Percentiles rank a stretch among this genome's conserved stretches.
phyloP scores from a whole-genome alignment of 2,113 vertebrate genomes.

The Oenanthe oenanthe region DNA sequence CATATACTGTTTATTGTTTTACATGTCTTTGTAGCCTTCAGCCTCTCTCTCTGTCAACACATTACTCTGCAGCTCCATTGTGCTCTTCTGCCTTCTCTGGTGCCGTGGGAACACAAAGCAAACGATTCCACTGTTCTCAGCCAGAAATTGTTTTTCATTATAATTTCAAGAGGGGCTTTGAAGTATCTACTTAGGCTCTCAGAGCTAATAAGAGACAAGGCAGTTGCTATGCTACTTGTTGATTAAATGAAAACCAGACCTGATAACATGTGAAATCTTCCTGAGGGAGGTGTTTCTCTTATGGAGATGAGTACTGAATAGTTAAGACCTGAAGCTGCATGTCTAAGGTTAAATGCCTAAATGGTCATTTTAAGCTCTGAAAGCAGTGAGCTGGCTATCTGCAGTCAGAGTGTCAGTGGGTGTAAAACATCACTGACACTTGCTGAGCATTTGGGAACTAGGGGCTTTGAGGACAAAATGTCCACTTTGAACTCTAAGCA shows the following conservation, averaged over 20 bases:
- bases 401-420: neutral
- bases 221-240: constrained; percentile 63
- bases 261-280: constrained; percentile 58
- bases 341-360: constrained; percentile 37
- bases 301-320: neutral
- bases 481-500: neutral
- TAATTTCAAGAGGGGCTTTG: constrained; percentile 66
- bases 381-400: neutral
- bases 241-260: constrained; percentile 69
- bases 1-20: constrained; percentile 51
- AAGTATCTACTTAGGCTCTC: constrained; percentile 62
- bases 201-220: constrained; percentile 42
- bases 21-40: constrained; percentile 48
- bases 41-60: constrained; percentile 43
- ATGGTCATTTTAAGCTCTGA: constrained; percentile 11
- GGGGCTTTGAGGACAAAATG: neutral
- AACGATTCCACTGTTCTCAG: constrained; percentile 46
- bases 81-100: constrained; percentile 35
- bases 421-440: neutral
- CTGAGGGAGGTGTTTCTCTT: constrained; percentile 35
- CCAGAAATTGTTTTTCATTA: constrained; percentile 67
- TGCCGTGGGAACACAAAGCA: constrained; percentile 57
- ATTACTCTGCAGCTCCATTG: constrained; percentile 33
- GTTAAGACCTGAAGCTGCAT: constrained; percentile 26
- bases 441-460: neutral